A percentile compares a stretch with the other conserved stretches of the same genome.
Evolutionary conservation across 1,140 invertebrate genomes (phyloP).

Genomic region (Scaptomyza hsui): DNA sequence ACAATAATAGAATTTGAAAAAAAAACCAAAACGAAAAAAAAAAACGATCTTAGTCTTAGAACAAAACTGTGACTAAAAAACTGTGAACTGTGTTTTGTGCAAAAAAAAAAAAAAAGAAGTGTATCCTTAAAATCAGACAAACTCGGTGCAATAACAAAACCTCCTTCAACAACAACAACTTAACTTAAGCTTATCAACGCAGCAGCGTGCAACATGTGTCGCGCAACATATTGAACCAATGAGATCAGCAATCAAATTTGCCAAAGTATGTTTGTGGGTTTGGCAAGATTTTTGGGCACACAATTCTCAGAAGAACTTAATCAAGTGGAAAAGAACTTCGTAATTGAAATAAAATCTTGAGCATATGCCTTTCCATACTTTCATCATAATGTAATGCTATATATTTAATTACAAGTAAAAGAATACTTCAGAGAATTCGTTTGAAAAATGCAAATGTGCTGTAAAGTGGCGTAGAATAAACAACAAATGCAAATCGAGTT

Average conservation of each 20-base stretch:
- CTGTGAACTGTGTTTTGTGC: neutral
- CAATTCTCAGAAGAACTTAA: slow-evolving; percentile 1
- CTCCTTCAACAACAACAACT: slow-evolving; percentile 14
- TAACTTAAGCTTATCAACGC: slow-evolving; percentile 36
- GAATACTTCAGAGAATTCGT: slow-evolving; percentile 12
- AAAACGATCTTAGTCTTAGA: slow-evolving; percentile 26
- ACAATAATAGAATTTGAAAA: slow-evolving; percentile 10
- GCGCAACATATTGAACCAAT: slow-evolving; percentile 52
- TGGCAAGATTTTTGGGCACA: slow-evolving; percentile 14
- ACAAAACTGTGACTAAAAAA: neutral
- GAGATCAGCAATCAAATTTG: slow-evolving; percentile 15
- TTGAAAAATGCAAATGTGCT: slow-evolving; percentile 54
- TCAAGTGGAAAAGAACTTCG: too few relatives aligned
- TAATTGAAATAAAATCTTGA: slow-evolving; percentile 2
- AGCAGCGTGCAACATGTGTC: slow-evolving; percentile 68
- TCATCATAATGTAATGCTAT: slow-evolving; percentile 70
- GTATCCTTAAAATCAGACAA: neutral
- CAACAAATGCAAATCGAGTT: slow-evolving; percentile 41
- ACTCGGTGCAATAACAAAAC: slow-evolving; percentile 38
- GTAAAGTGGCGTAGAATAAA: slow-evolving; percentile 53
- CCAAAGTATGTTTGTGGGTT: slow-evolving; percentile 24
- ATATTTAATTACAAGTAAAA: slow-evolving; percentile 34
- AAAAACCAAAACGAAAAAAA: slow-evolving; percentile 14
- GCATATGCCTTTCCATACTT: slow-evolving; percentile 39
- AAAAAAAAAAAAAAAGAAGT: slow-evolving; percentile 18